Evolutionary conservation across 2,113 vertebrate genomes (phyloP), one percentile per base, ranked within the genome.

Genomic region (Eupsittula cactorum): DNA sequence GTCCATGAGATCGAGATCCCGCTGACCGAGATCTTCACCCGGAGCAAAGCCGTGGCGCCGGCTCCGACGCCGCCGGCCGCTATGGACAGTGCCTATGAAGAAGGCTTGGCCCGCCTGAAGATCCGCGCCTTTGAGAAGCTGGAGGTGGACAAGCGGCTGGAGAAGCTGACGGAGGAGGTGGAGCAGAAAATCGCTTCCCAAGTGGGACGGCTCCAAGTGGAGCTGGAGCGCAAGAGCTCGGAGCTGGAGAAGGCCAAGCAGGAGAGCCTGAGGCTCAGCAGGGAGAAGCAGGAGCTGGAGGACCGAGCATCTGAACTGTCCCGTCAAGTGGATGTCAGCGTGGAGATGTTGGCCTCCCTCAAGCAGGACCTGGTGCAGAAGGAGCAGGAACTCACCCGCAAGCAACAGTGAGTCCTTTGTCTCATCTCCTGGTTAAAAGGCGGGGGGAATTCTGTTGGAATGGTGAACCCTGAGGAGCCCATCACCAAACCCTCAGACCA

Each of bases 331-430:
- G 99, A 99, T 1, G 99, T 99, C 95, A 99, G 99, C 1, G 99
- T 99, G 98, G 99, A 99, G 97, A 99, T 99, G 98, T 88, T 99
- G 88, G 99, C 99, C 10, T 99, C 98, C 41, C 99, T 99, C 84
- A 99, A 99, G 95, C 99, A 99, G 98, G 99, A 99, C 96, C 98
- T 99, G 92, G 99, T 99, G 93, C 99, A 98, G 98, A 99, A 99
- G 97, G 99, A 99, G 78, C 98, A 99, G 84, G 99, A 99, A 97
- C 98, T 99, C 88, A 99, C 96, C 79, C 98, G 99, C 96, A 99
- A 99, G 93, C 99, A 99, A 74, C 99, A 99, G 99, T 99, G 97
- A 99, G 99, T 99, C 23, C 60, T 63, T 42, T 4, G 19, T 4
- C 29, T 10, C 11, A 5, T 52, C 53, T 63, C 17, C 33, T 3